Conservation (phyloP, 2,888 invertebrate species). For the Drosophila pullipes region DNA sequence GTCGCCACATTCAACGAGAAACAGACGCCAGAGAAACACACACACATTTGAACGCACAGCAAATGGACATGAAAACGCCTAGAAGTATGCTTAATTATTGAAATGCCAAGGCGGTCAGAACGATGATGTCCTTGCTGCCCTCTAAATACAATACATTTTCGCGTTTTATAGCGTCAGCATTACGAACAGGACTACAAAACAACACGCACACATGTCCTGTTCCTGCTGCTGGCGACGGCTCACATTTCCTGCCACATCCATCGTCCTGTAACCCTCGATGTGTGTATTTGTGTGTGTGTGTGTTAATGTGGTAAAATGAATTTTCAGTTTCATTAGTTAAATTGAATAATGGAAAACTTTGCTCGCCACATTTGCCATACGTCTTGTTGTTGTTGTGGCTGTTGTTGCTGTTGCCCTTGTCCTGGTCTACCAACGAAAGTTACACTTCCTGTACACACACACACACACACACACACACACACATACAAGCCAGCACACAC, state of each 20-base stretch:
- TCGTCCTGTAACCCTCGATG: slow-evolving; percentile 17
- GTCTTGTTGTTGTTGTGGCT: slow-evolving; percentile 41
- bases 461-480: slow-evolving; percentile 31
- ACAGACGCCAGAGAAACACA: slow-evolving; percentile 20
- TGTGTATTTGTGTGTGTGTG: slow-evolving; percentile 46
- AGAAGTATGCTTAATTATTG: slow-evolving; percentile 79
- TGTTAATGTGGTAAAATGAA: slow-evolving; percentile 83
- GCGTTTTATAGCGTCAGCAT: slow-evolving; percentile 68
- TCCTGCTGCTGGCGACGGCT: slow-evolving; percentile 66
- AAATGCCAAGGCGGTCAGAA: slow-evolving; percentile 55
- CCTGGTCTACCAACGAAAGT: slow-evolving; percentile 72
- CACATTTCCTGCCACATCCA: slow-evolving; percentile 71
- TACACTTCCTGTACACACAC: slow-evolving; percentile 69
- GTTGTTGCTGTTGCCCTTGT: slow-evolving; percentile 55
- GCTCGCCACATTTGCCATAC: slow-evolving; percentile 72
- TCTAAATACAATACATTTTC: slow-evolving; percentile 73
- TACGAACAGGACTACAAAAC: slow-evolving; percentile 36
- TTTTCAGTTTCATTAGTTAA: slow-evolving; percentile 85
- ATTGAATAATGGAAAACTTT: slow-evolving; percentile 84
- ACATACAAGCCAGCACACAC: slow-evolving; percentile 26
- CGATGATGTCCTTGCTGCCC: slow-evolving; percentile 49
- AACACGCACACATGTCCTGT: slow-evolving; percentile 79
- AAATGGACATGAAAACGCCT: slow-evolving; percentile 71
- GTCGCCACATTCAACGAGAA: slow-evolving; percentile 48
- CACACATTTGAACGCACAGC: not conserved